Base-by-base conservation (phyloP, 2,888 invertebrate species). In the Volucella inanis region DNA sequence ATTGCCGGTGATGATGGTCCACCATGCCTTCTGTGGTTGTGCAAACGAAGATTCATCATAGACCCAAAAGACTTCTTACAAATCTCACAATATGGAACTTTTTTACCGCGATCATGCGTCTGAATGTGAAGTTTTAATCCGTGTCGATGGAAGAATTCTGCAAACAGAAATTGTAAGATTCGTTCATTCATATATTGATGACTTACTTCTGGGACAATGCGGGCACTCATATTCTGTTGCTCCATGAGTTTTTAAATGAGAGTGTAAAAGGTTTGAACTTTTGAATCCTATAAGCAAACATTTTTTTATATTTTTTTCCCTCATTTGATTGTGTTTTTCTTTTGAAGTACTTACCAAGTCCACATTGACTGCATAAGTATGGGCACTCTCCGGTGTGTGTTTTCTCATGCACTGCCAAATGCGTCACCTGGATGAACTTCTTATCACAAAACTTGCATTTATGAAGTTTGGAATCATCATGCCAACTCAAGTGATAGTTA, bases 391-490 rank as follows among this genome's bases (percentile, higher is more conserved):
- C 83, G 3, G 74, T 84, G 47, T 84, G 83, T 1, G 79, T 79
- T 10, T 59, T 64, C 47, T 84, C 83, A 8, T 84, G 83, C 8
- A 75, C 79, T 1, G 74, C 79, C 55, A 84, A 75, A 59, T 84
- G 83, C 1, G 67, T 84, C 8, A 79, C 41, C 49, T 84, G 83
- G 4, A 84, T 61, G 6, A 84, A 84, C 18, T 84, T 84, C 39
- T 84, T 84, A 6, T 84, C 83, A 8, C 83, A 84, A 43, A 70
- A 84, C 43, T 84, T 84, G 59, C 83, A 84, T 22, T 84, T 84
- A 18, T 84, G 83, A 38, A 79, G 10, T 22, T 84, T 68, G 12
- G 57, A 52, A 8, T 84, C 83, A 39, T 84, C 79, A 41, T 84
- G 83, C 83, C 83, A 84, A 15, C 83, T 84, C 74, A 65, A 47